Conservation (phyloP, 2,113 vertebrate species). For the Lepisosteus osseus region DNA sequence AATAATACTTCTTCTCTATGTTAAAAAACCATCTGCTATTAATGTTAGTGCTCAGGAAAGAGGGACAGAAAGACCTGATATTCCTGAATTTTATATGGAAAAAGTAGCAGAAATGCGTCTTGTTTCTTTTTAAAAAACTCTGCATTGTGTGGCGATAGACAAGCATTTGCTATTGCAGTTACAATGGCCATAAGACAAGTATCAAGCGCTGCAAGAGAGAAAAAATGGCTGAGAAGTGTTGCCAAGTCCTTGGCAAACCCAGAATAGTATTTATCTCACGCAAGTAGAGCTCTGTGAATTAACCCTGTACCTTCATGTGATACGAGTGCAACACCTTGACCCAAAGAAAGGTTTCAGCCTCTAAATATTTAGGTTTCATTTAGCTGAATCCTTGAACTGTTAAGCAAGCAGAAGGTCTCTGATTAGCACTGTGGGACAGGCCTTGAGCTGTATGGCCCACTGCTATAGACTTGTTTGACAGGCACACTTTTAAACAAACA, state of each 20-base stretch:
- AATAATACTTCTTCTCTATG: too few relatives aligned
- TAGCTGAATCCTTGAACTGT: slow-evolving; percentile 71
- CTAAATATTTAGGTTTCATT: slow-evolving; percentile 79
- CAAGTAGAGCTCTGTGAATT: background rate
- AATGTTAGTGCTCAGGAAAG: too few relatives aligned
- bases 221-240: too few relatives aligned
- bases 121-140: background rate
- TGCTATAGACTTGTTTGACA: slow-evolving; percentile 68
- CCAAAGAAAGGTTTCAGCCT: slow-evolving; percentile 75
- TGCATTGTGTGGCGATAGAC: background rate
- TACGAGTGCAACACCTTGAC: slow-evolving; percentile 68
- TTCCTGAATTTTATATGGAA: too few relatives aligned
- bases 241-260: background rate
- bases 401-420: slow-evolving; percentile 65
- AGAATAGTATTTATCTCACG: background rate
- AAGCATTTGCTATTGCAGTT: too few relatives aligned
- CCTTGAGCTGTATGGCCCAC: slow-evolving; percentile 58
- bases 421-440: slow-evolving; percentile 70
- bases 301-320: slow-evolving; percentile 39
- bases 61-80: too few relatives aligned
- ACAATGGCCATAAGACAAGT: too few relatives aligned
- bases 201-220: too few relatives aligned
- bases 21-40: too few relatives aligned
- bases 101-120: background rate
- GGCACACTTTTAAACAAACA: slow-evolving; percentile 73